These are phyloP conservation scores for Bibio marci DNA, from an alignment of 2,888 invertebrate species.

Conservation along the genomic window DNA sequence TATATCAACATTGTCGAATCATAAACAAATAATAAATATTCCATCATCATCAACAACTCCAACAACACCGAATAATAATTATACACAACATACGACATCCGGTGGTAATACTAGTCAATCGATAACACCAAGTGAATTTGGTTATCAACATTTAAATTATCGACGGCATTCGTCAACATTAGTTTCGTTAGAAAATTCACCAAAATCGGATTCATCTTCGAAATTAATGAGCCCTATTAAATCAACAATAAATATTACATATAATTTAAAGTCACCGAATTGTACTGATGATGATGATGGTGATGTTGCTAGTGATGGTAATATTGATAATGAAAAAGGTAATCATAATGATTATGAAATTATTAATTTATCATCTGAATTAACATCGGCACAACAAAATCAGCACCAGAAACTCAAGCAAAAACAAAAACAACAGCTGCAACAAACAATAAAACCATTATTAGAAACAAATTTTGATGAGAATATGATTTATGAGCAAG, in stretches of 20 bases:
- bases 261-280: constrained; percentile 38
- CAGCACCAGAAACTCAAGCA: background rate
- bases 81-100: constrained; percentile 20
- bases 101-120: constrained; percentile 32
- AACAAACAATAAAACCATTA: constrained; percentile 24
- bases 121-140: constrained; percentile 29
- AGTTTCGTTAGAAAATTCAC: constrained; percentile 26
- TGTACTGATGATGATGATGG: constrained; percentile 22
- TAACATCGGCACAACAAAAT: constrained; percentile 12
- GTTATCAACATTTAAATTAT: constrained; percentile 23
- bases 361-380: background rate
- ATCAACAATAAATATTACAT: constrained; percentile 56
- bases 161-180: constrained; percentile 21
- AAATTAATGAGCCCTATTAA: constrained; percentile 40
- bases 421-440: too few species aligned
- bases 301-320: constrained; percentile 29
- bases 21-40: constrained; percentile 12
- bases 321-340: constrained; percentile 21
- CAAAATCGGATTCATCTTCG: constrained; percentile 23
- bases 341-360: background rate
- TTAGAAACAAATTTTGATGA: constrained; percentile 40
- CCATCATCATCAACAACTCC: constrained; percentile 14
- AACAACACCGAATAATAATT: constrained; percentile 18
- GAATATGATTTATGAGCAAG: constrained; percentile 49
- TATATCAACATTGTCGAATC: constrained; percentile 8